Conservation (phyloP, 1,140 invertebrate species). For the Eufriesea mexicana region DNA sequence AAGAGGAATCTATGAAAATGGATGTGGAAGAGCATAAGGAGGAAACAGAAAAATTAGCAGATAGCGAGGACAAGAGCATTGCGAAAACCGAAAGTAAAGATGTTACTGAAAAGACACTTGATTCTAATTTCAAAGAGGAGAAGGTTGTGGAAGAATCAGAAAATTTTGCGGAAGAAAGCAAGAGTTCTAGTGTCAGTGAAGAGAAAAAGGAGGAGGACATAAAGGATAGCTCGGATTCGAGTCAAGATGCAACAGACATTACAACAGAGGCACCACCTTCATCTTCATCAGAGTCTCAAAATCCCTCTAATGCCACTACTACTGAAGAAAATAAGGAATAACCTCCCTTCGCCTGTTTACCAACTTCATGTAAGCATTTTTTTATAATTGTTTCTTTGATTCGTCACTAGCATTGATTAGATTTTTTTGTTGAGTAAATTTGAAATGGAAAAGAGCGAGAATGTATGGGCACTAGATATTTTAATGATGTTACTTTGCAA, state of each 20-base stretch:
- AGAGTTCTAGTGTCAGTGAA: conserved; percentile 67
- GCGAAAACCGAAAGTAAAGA: conserved; percentile 65
- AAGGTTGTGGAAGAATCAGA: conserved; percentile 75
- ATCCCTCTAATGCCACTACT: conserved; percentile 69
- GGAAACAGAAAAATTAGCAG: conserved; percentile 67
- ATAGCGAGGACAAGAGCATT: conserved; percentile 64
- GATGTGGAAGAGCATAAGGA: conserved; percentile 78
- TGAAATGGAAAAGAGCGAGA: not conserved
- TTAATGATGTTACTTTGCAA: not conserved
- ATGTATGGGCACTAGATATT: not conserved
- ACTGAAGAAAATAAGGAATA: conserved; percentile 81
- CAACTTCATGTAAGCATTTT: conserved; percentile 64
- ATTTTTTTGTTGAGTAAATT: conserved; percentile 5
- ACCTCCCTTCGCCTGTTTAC: conserved; percentile 72
- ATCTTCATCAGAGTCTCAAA: conserved; percentile 71
- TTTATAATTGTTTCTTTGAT: conserved; percentile 36
- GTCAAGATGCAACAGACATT: conserved; percentile 76
- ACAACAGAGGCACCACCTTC: conserved; percentile 61
- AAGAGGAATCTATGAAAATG: conserved; percentile 78
- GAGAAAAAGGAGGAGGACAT: conserved; percentile 75
- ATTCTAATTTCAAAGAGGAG: conserved; percentile 74
- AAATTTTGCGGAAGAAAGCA: conserved; percentile 70
- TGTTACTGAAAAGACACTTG: conserved; percentile 67
- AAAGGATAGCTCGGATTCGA: conserved; percentile 79
- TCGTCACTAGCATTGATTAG: not conserved